phyloP scores from a whole-genome alignment of 2,888 invertebrate genomes.

The Drosophila barbarae region DNA sequence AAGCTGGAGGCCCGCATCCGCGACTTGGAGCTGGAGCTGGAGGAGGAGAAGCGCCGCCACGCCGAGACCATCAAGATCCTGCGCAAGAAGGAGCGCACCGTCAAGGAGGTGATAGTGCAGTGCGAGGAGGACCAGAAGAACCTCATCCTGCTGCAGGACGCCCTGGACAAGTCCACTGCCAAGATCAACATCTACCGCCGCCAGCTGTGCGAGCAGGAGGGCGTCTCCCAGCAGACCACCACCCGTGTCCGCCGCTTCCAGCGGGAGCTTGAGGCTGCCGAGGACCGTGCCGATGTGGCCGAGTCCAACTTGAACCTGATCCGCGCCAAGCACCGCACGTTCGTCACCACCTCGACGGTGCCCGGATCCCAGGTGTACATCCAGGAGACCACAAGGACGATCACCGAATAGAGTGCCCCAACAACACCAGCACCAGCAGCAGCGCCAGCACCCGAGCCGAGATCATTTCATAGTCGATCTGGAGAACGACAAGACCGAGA shows the following conservation, averaged over 20 bases:
- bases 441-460: constrained; percentile 30
- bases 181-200: constrained; percentile 97
- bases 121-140: constrained; percentile 99
- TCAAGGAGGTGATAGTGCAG: constrained; percentile 97
- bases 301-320: constrained; percentile 96
- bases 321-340: constrained; percentile 98
- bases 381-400: constrained; percentile 88
- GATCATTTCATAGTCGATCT: constrained; percentile 53
- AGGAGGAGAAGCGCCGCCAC: constrained; percentile 98
- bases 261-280: constrained; percentile 97
- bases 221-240: constrained; percentile 93
- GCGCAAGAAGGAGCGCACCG: constrained; percentile 98
- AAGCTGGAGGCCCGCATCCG: constrained; percentile 97
- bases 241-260: constrained; percentile 99
- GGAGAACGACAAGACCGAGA: constrained; percentile 29
- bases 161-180: constrained; percentile 91
- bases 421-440: not conserved
- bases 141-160: constrained; percentile 93
- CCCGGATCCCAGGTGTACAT: constrained; percentile 95
- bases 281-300: constrained; percentile 96
- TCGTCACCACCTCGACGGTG: constrained; percentile 95
- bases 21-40: constrained; percentile 95
- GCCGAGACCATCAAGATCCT: constrained; percentile 98
- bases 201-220: constrained; percentile 96
- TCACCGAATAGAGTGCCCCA: constrained; percentile 78